Conservation (phyloP, 2,797 vertebrate genomes). For the Smutsia temminckii region DNA sequence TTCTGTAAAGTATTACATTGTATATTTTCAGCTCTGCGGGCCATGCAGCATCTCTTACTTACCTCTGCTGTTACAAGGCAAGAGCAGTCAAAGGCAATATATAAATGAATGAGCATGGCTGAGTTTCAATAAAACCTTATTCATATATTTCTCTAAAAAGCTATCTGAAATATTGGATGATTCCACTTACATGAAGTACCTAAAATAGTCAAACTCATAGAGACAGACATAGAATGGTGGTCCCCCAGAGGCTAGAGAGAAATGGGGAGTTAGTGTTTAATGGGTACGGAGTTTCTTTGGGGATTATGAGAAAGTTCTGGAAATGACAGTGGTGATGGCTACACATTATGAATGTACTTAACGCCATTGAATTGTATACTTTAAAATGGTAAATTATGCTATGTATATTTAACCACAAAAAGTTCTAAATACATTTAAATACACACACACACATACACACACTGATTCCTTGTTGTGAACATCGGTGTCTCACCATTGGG, state of each 20-base stretch:
- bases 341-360: neutral
- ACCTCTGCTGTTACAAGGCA: neutral
- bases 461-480: neutral
- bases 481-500: neutral
- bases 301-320: neutral
- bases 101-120: neutral
- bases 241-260: neutral
- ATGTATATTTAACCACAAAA: neutral
- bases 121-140: neutral
- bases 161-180: neutral
- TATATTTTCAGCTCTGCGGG: neutral
- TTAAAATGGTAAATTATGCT: neutral
- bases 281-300: neutral
- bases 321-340: neutral
- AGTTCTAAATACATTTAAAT: neutral
- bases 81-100: neutral
- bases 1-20: neutral
- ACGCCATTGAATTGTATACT: neutral
- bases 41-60: neutral
- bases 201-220: conserved; percentile 8
- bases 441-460: neutral
- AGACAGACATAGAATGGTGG: neutral
- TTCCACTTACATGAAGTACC: neutral
- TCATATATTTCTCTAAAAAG: neutral
- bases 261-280: neutral